Conservation (phyloP, 2,888 invertebrate species). For the Eristalis intricaria region DNA sequence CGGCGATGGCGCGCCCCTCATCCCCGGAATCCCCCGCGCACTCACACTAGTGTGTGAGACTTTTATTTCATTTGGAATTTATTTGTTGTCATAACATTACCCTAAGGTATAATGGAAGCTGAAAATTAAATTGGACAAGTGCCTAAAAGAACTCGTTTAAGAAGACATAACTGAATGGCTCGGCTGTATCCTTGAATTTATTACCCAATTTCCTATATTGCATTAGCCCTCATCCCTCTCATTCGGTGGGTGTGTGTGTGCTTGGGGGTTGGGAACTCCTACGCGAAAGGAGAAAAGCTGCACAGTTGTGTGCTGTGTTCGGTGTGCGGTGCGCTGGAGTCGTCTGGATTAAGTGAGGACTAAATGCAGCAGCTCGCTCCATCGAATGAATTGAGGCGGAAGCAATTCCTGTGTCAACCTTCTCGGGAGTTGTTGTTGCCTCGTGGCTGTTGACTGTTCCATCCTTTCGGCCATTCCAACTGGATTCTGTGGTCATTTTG, state of each 20-base stretch:
- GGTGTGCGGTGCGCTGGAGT: not conserved
- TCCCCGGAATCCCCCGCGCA: not conserved
- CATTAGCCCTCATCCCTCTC: slow-evolving; percentile 48
- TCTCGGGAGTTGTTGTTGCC: slow-evolving; percentile 14
- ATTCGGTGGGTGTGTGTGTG: slow-evolving; percentile 6
- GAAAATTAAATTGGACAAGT: slow-evolving; percentile 74
- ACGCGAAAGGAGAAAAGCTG: no score
- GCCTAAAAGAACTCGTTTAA: slow-evolving; percentile 72
- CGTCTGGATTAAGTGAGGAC: slow-evolving; percentile 40
- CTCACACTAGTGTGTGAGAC: slow-evolving; percentile 39
- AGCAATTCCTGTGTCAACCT: slow-evolving; percentile 3
- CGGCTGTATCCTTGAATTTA: slow-evolving; percentile 70
- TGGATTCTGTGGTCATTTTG: slow-evolving; percentile 39
- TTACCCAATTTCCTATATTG: slow-evolving; percentile 71
- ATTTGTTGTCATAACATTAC: slow-evolving; percentile 71
- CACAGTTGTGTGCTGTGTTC: not conserved
- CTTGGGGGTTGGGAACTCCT: no score
- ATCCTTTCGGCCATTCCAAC: slow-evolving; percentile 23
- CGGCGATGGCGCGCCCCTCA: no score
- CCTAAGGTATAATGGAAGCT: slow-evolving; percentile 69
- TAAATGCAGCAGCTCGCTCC: slow-evolving; percentile 24
- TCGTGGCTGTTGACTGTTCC: no score
- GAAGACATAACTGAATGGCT: slow-evolving; percentile 72
- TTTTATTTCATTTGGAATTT: slow-evolving; percentile 70
- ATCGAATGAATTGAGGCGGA: not conserved